Evolutionary conservation across 2,888 invertebrate genomes (phyloP).

Genomic region (Drosophila acutilabella): DNA sequence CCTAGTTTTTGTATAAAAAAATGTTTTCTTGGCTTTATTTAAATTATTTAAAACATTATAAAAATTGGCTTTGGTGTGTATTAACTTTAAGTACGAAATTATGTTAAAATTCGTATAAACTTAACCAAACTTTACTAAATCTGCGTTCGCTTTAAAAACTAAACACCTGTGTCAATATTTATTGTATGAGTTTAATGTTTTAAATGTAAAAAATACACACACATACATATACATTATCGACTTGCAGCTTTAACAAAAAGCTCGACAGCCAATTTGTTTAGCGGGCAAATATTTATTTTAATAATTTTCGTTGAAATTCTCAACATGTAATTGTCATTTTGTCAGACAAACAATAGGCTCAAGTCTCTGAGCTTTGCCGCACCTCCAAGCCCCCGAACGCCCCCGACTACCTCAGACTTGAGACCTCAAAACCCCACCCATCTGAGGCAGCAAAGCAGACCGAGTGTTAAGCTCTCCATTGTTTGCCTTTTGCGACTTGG

Average conservation of each 20-base stretch:
- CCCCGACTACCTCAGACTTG: conserved; percentile 19
- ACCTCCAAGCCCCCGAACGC: conserved; percentile 10
- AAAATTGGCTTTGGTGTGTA: too few relatives aligned
- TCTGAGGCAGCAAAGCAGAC: background rate
- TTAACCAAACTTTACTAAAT: background rate
- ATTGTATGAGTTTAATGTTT: conserved; percentile 6
- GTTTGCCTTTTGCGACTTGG: conserved; percentile 56
- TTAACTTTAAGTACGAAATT: too few relatives aligned
- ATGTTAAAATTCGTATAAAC: too few relatives aligned
- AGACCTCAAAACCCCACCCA: conserved; percentile 50
- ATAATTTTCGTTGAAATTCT: conserved; percentile 64
- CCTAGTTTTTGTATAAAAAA: too few relatives aligned
- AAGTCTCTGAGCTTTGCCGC: conserved; percentile 23
- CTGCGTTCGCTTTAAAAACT: background rate
- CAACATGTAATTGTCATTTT: conserved; percentile 80
- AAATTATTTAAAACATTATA: too few relatives aligned
- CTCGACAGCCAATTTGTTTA: conserved; percentile 64
- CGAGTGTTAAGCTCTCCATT: conserved; percentile 62
- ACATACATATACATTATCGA: conserved; percentile 2
- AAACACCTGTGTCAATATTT: conserved; percentile 47
- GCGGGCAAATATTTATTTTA: conserved; percentile 60
- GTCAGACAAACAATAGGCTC: conserved; percentile 72
- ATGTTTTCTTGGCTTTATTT: too few relatives aligned
- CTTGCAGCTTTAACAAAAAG: conserved; percentile 17
- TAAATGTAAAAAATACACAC: conserved; percentile 17